Evolutionary conservation across 2,113 vertebrate genomes (phyloP), one percentile per base, ranked within the genome.

Genomic region (Aegithalos caudatus): DNA sequence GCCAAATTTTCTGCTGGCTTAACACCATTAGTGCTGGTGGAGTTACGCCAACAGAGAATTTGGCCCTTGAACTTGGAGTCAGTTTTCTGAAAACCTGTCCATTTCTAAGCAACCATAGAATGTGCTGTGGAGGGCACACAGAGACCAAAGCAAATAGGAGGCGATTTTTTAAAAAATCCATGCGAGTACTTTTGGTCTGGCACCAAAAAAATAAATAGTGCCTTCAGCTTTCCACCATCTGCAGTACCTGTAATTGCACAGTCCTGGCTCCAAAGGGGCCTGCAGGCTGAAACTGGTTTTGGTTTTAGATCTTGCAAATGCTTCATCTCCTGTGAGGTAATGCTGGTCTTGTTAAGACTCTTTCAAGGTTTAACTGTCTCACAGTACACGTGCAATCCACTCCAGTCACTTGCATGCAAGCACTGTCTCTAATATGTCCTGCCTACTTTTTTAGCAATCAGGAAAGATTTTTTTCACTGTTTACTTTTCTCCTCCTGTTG

Each of bases 61-160:
- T 96, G 94, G 94, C 93, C 90, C 93, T 93, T 94, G 90, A 96
- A 93, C 88, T 42, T 90, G 92, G 64, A 96, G 88, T 79, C 48
- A 11, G 67, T 90, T 90, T 77, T 67, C 76, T 83, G n/a, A 90
- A 95, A 96, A 84, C 85, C 88, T 83, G 79, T 93, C 82, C 82
- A 90, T 93, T 88, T 86, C 82, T 74, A 92, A 72, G 82, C 90
- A 84, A 50, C 56, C 86, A 79, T 82, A 88, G 82, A 86, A 93
- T 28, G 53, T 1, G 12, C 60, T 74, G 60, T 23, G 78, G 76
- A 88, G 80, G 72, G 67, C 80, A 88, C 66, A 88, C 56, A 74
- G 56, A 91, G 89, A 92, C 51, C 57, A 86, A 93, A 93, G 60
- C 64, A 96, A 95, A 78, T 56, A 92, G 71, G 64, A 62, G 74